A percentile compares a stretch with the other conserved stretches of the same genome.
Conservation (phyloP, 2,113 vertebrate genomes). For the Corythaeola cristata region DNA sequence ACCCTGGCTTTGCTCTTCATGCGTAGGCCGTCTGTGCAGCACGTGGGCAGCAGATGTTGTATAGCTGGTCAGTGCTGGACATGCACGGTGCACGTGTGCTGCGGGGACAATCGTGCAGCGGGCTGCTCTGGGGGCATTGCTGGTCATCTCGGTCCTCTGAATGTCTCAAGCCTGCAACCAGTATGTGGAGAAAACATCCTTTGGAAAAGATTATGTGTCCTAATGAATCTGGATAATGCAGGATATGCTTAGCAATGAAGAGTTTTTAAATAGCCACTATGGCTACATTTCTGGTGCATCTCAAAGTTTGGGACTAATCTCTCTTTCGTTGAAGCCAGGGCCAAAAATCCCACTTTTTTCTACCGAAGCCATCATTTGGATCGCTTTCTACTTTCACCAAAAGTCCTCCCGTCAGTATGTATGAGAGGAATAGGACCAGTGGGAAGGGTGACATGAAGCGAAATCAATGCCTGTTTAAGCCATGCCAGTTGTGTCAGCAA, state of each 20-base stretch:
- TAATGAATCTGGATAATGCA: background rate
- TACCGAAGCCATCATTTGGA: rapidly evolving
- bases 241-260: background rate
- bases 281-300: background rate
- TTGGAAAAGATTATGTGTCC: background rate
- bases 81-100: rapidly evolving
- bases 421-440: background rate
- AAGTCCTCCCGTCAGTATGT: rapidly evolving
- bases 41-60: background rate
- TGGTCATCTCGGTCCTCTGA: background rate
- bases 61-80: background rate
- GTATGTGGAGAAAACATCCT: background rate
- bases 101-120: background rate
- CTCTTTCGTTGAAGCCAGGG: background rate
- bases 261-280: background rate
- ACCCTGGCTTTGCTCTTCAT: background rate
- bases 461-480: background rate
- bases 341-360: background rate
- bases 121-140: too few species aligned
- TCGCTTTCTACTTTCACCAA: background rate
- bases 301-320: background rate
- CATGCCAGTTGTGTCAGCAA: rapidly evolving
- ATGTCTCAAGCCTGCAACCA: background rate
- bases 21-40: background rate
- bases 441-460: rapidly evolving